Percentiles rank a stretch among this genome's conserved stretches.
Conservation (phyloP, 2,888 invertebrate species). For the Nemurella pictetii region DNA sequence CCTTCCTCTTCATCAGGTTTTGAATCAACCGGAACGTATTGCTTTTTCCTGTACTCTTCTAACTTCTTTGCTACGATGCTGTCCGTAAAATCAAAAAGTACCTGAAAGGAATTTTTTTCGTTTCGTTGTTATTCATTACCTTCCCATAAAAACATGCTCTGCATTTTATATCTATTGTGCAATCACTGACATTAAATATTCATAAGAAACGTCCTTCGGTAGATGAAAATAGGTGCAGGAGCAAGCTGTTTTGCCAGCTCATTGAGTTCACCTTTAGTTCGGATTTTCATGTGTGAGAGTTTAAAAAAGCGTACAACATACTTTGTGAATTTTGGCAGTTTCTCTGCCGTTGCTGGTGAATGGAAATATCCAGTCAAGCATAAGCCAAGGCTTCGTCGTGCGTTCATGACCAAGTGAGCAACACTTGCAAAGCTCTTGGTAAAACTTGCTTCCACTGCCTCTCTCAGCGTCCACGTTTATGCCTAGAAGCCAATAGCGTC, state of each 20-base stretch:
- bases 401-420: background rate
- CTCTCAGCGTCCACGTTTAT: background rate
- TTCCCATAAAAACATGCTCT: background rate
- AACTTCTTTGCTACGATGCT: background rate
- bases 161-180: too few species aligned
- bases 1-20: background rate
- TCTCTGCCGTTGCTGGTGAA: background rate
- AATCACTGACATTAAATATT: background rate
- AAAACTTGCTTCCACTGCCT: conserved; percentile 21
- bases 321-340: background rate
- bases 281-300: background rate
- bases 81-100: background rate
- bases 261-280: background rate
- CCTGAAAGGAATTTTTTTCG: background rate
- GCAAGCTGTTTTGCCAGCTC: too few species aligned
- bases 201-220: too few species aligned
- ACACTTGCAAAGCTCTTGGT: conserved; percentile 23
- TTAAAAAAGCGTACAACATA: background rate
- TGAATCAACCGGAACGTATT: background rate
- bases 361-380: background rate
- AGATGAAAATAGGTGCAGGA: too few species aligned
- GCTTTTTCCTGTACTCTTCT: background rate
- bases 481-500: too few species aligned
- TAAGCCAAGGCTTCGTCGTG: background rate
- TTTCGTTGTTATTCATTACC: background rate